Evolutionary conservation across 2,797 vertebrate genomes (phyloP), one percentile per base, ranked within the genome.

Genomic region (Sebastes iracundus): DNA sequence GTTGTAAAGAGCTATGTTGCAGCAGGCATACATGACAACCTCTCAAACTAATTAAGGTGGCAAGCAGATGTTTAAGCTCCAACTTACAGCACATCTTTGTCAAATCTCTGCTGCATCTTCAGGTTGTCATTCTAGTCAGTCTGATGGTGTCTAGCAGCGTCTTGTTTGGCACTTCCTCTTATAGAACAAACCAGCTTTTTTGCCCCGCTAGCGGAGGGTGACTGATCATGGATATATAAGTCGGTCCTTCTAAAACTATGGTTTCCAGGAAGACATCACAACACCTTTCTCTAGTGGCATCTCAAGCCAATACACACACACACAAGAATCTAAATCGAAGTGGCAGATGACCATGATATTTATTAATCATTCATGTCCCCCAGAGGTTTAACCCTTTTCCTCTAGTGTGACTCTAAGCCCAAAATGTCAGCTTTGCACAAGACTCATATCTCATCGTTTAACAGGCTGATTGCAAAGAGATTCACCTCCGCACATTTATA

Each of bases 21-120:
- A 72, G 67, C 49, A 35, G 12, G 35, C 14, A 55, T 30, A 60
- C 2, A 52, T 81, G 62, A 53, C 81, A 87, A 82, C 69, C 46
- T 76, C 55, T 68, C 52, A 63, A 28, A 82, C 69, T 72, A 87
- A 90, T 88, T 88, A 84, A 77, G 60, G 52, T 79, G 77, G 85
- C 61, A 89, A 90, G 77, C 88, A 90, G 90, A 93, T 93, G 88
- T 89, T 88, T 78, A 67, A 69, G 80, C 88, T 87, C 20, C 30
- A 70, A 22, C 33, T 74, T 56, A 16, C 71, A 61, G 20, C 66
- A 18, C 62, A 16, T 73, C 65, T 60, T 79, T 77, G 64, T 87
- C 77, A 85, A 63, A 77, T 80, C 28, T 70, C 32, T 72, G 56
- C 72, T 52, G 55, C 49, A 35, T 89, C 83, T 81, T 82, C 85